These are phyloP conservation scores for Siniperca undulata DNA, from an alignment of 2,797 vertebrate species.

Conservation along the genomic window DNA sequence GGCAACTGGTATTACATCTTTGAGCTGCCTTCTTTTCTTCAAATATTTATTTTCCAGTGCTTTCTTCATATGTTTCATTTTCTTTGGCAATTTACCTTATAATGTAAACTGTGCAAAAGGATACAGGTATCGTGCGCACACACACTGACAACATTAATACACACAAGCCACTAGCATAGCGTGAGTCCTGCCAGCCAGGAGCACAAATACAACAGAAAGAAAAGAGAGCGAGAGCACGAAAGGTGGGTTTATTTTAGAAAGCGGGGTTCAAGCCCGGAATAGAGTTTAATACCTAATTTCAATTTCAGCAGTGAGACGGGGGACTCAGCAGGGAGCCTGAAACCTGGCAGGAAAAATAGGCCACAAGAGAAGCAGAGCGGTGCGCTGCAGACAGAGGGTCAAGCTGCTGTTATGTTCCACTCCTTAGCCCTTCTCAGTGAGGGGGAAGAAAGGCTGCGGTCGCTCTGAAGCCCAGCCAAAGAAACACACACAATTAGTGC, in stretches of 20 bases:
- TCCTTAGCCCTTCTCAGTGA: slow-evolving; percentile 40
- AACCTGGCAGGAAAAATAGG: slow-evolving; percentile 34
- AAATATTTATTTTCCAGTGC: not conserved
- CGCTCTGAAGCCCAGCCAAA: slow-evolving; percentile 29
- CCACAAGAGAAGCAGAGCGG: slow-evolving; percentile 45
- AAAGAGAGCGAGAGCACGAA: slow-evolving; percentile 34
- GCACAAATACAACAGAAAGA: slow-evolving; percentile 26
- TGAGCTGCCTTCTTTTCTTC: slow-evolving; percentile 19
- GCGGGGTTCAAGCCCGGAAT: slow-evolving; percentile 27
- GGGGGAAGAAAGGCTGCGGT: slow-evolving; percentile 13
- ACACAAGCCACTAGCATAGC: slow-evolving; percentile 26
- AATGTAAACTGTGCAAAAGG: slow-evolving; percentile 27
- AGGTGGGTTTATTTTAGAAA: slow-evolving; percentile 66
- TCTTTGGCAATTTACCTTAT: not conserved
- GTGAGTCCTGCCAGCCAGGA: slow-evolving; percentile 28
- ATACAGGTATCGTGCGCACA: not conserved
- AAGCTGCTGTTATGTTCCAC: slow-evolving; percentile 47
- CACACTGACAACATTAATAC: not conserved
- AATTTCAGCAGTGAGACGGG: slow-evolving; percentile 56
- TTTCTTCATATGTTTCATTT: not conserved
- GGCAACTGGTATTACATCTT: slow-evolving; percentile 54
- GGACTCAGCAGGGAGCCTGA: slow-evolving; percentile 43
- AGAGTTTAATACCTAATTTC: slow-evolving; percentile 69
- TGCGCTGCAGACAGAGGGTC: slow-evolving; percentile 48
- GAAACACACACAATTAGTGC: slow-evolving; percentile 56